Evolutionary conservation across 2,888 invertebrate genomes (phyloP), one percentile per base, ranked within the genome.

Genomic region (Tanaodytes sp.): DNA sequence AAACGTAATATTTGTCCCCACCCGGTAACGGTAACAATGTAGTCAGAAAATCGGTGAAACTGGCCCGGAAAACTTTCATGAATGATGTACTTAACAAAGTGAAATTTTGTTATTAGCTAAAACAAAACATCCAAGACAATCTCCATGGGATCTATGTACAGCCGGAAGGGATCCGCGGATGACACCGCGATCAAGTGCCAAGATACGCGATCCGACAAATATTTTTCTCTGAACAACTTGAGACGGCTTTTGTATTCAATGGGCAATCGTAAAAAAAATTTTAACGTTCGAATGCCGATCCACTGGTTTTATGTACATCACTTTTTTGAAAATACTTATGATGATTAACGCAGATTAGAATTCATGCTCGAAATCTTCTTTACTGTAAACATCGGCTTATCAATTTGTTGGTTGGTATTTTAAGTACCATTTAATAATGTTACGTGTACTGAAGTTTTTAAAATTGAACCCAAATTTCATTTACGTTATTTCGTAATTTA

Each of bases 21-120:
- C n/a, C n/a, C n/a, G n/a, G n/a, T 67, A 67, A 67, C 67, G 67
- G 67, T 67, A 59, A 62, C 57, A 55, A 46, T 57, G 49, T 61
- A 61, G 45, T 39, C 43, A 51, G 33, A 51, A 59, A 54, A 49
- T 49, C 57, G 46, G 57, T 67, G 62, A 67, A 67, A 57, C 61
- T 61, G 61, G 61, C 55, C 16, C 42, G 12, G n/a, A n/a, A 49
- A 57, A 67, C 67, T 67, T 67, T 67, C 67, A 51, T 57, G 51
- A 67, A 61, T 57, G 31, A 61, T 55, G 45, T 48, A 15, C 42
- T 40, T 55, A 15, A 48, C n/a, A n/a, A n/a, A n/a, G n/a, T n/a
- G 39, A 42, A 39, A 67, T 52, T 51, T 51, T 20, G 57, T 61
- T 49, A 51, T 55, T 55, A 61, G 39, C 57, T 62, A 30, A 61